Percentiles rank a stretch among this genome's conserved stretches.
phyloP scores from a whole-genome alignment of 2,113 vertebrate genomes.

The Opisthocomus hoazin region DNA sequence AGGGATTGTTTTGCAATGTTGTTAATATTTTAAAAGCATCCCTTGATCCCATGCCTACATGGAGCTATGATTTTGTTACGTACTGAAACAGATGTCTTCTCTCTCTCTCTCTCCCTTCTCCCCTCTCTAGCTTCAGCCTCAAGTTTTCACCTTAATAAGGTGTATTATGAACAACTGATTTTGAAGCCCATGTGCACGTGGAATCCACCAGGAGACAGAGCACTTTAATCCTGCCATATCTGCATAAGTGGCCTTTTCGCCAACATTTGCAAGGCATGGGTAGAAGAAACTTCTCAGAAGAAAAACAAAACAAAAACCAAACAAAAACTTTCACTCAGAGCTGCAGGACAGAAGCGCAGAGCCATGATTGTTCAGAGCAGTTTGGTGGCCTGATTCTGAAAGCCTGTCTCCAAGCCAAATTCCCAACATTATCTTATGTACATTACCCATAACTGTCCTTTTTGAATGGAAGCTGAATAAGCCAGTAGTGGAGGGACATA shows the following conservation, averaged over 20 bases:
- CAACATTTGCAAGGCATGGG: neutral
- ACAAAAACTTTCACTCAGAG: neutral
- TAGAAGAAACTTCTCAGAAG: neutral
- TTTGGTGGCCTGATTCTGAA: neutral
- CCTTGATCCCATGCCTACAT: constrained; percentile 24
- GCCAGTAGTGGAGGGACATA: neutral
- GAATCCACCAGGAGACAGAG: neutral
- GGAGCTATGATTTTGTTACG: neutral
- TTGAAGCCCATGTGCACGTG: neutral
- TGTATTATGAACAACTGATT: neutral
- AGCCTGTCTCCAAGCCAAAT: neutral
- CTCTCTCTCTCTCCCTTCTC: neutral
- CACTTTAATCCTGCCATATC: neutral
- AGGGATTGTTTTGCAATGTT: constrained; percentile 37
- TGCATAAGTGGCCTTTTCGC: neutral
- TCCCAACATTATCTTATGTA: neutral
- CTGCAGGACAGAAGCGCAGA: neutral
- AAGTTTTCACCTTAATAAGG: neutral
- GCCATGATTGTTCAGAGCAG: neutral
- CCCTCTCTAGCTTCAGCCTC: neutral
- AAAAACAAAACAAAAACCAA: neutral
- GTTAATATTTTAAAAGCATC: constrained; percentile 61
- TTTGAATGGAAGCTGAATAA: neutral
- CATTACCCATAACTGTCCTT: neutral
- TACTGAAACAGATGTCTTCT: neutral